Base-by-base conservation (phyloP, 2,888 invertebrate species). In the Chaetoderma sp. region DNA sequence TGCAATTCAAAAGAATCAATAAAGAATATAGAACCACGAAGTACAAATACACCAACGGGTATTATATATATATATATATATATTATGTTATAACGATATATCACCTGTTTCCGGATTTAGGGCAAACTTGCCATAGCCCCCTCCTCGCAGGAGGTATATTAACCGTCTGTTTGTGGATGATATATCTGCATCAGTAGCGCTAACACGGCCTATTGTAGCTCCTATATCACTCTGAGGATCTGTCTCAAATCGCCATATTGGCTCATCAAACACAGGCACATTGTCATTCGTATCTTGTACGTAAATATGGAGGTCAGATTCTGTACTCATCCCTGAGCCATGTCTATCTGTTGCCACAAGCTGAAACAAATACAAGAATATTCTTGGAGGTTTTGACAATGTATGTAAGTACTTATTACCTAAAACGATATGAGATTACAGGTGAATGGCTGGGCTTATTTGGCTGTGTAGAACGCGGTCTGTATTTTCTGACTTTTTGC, bases 111-210 rank as follows among this genome's bases (percentile, higher is more conserved):
- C 25, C 13, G 56, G 49, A 30, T 64, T 64, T 23, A 67, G 44
- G 8, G 39, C 60, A 47, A 67, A 67, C 54, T 64, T 63, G 16
- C 63, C 63, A 18, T 39, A 47, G n/a, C 67, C 67, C 13, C 63
- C 67, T 50, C 60, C 60, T 21, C 55, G 65, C n/a, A 73, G 64
- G 23, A 69, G 52, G 36, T 63, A 65, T 5, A 73, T 47, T 25
- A 69, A 54, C 13, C 68, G 36, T 32, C 54, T 61, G 57, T 71
- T 73, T 16, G 63, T 59, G 18, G 39, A 13, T 2, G 60, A 32
- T 21, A n/a, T 18, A 44, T 67, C 67, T n/a, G 27, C 23, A 21
- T 67, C 67, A 16, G 16, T 42, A 1, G 67, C 67, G 33, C 45
- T 55, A 23, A 64, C 44, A 8, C 32, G 28, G 30, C 56, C 64